phyloP scores from a whole-genome alignment of 2,888 invertebrate species.

The Hirtodrosophila trivittata region DNA sequence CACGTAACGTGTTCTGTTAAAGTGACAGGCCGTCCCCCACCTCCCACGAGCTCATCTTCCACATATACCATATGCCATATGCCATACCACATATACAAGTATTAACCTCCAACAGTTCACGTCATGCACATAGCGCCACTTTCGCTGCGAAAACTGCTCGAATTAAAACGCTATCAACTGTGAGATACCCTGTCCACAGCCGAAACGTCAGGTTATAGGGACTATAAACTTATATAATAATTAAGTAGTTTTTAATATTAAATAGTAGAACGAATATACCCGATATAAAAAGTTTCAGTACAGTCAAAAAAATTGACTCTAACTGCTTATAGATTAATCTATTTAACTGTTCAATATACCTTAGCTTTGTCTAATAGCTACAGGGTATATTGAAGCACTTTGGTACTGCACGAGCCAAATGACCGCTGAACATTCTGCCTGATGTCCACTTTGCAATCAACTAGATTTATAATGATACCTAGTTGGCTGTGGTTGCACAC shows the following conservation, averaged over 20 bases:
- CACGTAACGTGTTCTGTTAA: conserved; percentile 25
- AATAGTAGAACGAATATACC: no score
- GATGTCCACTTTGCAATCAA: conserved; percentile 34
- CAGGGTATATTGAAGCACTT: conserved; percentile 13
- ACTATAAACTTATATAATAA: neutral
- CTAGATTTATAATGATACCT: conserved; percentile 39
- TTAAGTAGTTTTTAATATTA: no score
- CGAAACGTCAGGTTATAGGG: neutral
- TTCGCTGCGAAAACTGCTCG: conserved; percentile 22
- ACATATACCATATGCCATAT: conserved; percentile 22
- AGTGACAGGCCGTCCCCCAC: conserved; percentile 37
- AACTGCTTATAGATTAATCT: no score
- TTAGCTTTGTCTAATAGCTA: no score
- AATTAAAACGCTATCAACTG: conserved; percentile 10
- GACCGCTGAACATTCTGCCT: conserved; percentile 24
- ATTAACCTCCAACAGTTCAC: conserved; percentile 49
- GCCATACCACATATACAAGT: conserved; percentile 11
- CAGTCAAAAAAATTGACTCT: no score
- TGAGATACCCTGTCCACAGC: conserved; percentile 13
- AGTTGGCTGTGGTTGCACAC: conserved; percentile 26
- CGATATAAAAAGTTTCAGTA: no score
- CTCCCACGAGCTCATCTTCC: conserved; percentile 36
- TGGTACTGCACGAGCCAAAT: conserved; percentile 14
- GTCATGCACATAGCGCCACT: conserved; percentile 72
- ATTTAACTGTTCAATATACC: neutral